These are phyloP conservation scores for Catocala sponsa DNA, from an alignment of 2,888 invertebrate genomes.

Conservation along the genomic window DNA sequence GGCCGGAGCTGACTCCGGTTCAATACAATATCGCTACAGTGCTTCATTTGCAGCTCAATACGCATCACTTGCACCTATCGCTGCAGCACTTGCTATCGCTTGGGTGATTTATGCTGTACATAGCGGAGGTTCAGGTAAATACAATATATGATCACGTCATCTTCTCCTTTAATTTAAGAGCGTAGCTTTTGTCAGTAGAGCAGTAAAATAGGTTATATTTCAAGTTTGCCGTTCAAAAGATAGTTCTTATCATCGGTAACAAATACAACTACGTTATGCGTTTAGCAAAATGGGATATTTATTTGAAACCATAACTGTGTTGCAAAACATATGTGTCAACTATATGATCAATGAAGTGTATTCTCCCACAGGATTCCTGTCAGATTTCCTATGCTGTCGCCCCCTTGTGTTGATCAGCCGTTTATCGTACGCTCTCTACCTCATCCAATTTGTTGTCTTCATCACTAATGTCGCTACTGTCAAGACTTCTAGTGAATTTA, in stretches of 20 bases:
- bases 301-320: too few relatives aligned
- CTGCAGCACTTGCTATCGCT: slow-evolving; percentile 87
- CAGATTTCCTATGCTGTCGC: slow-evolving; percentile 84
- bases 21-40: slow-evolving; percentile 88
- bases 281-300: too few relatives aligned
- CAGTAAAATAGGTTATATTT: too few relatives aligned
- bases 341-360: too few relatives aligned
- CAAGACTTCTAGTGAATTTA: slow-evolving; percentile 88
- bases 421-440: slow-evolving; percentile 90
- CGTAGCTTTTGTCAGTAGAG: too few relatives aligned
- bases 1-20: slow-evolving; percentile 88
- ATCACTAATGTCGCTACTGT: slow-evolving; percentile 90
- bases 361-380: slow-evolving; percentile 77
- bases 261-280: too few relatives aligned
- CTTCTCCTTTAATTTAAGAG: too few relatives aligned
- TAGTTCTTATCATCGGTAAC: too few relatives aligned
- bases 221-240: too few relatives aligned
- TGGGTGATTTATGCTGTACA: slow-evolving; percentile 91
- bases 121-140: slow-evolving; percentile 84
- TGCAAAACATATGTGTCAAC: too few relatives aligned
- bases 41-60: slow-evolving; percentile 89
- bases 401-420: slow-evolving; percentile 89
- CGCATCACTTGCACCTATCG: slow-evolving; percentile 90
- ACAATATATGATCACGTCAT: not conserved
- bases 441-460: slow-evolving; percentile 90